Evolutionary conservation across 2,797 vertebrate genomes (phyloP).

Genomic region (Garrulus glandarius): DNA sequence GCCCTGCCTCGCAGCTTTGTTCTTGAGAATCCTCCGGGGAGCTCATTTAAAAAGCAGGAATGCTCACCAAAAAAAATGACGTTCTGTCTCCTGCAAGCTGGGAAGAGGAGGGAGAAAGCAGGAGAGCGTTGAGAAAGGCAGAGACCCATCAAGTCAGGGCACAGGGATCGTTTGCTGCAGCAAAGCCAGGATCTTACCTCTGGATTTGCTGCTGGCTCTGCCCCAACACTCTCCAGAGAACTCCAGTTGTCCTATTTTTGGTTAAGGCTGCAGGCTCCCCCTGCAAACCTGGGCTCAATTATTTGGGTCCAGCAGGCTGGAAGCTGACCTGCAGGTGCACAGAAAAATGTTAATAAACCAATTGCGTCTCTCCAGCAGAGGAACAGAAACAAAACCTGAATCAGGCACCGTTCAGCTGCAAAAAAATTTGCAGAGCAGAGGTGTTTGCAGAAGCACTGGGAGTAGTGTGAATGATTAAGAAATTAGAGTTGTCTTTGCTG

Average conservation of each 20-base stretch:
- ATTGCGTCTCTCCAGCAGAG: not conserved
- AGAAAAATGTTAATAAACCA: not conserved
- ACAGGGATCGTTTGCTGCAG: not conserved
- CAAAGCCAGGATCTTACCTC: not conserved
- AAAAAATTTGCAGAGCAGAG: not conserved
- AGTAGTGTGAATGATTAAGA: not conserved
- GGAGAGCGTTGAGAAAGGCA: not conserved
- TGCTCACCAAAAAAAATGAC: not conserved
- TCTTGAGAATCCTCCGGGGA: not conserved
- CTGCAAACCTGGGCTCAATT: not conserved
- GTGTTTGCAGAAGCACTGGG: not conserved
- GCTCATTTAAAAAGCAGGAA: not conserved
- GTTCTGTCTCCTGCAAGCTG: not conserved
- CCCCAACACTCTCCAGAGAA: not conserved
- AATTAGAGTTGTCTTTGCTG: not conserved
- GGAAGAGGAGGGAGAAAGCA: not conserved
- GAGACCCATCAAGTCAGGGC: not conserved
- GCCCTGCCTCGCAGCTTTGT: not conserved
- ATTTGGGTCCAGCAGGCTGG: not conserved
- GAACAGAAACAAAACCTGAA: not conserved
- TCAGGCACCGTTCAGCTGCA: rapidly evolving
- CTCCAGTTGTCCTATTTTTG: not conserved
- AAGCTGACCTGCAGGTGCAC: not conserved
- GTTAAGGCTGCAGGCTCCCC: not conserved
- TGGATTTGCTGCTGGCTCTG: not conserved